Base-by-base conservation (phyloP, 2,888 invertebrate genomes). In the Agrotis ipsilon region DNA sequence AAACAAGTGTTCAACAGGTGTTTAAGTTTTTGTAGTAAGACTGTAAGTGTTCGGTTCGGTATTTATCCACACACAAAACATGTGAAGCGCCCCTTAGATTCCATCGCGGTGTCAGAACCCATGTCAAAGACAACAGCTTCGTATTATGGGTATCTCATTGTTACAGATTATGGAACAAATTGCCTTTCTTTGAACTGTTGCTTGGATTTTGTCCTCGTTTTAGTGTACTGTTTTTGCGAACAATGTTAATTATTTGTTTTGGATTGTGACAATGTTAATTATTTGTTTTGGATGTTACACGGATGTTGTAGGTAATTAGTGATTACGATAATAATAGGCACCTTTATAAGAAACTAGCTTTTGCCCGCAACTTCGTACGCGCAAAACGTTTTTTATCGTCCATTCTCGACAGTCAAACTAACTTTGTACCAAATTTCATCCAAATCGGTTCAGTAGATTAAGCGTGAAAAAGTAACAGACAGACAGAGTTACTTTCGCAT, bases 91-190 rank as follows among this genome's bases (percentile, higher is more conserved):
- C 18, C 5, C n/a, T 48, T 73, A 78, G 75, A 82, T 84, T 49
- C 71, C 57, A 78, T 80, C 80, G 54, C 32, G 51, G 51, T 73
- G 73, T 81, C 84, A 65, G 57, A 49, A 83, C 80, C 83, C 83
- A 68, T 70, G 80, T 84, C 82, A 72, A 19, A n/a, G 75, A 75
- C 70, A 70, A 62, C 71, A 73, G 68, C 52, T 45, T 49, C 51
- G 61, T 71, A 76, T 78, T 75, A 64, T 66, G 55, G 66, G 59
- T 80, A 72, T 69, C 78, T 66, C 58, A 76, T 65, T 82, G 80
- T 82, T 59, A 84, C 78, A 78, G 82, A 83, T 83, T 83, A 83
- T 80, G 67, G 80, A 75, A 82, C 84, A 83, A 83, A 83, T 83
- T 83, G 84, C 84, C 78, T 84, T 80, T 21, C 54, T 52, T 59